Evolutionary conservation across 2,113 vertebrate genomes (phyloP).

Genomic region (Myodes glareolus): DNA sequence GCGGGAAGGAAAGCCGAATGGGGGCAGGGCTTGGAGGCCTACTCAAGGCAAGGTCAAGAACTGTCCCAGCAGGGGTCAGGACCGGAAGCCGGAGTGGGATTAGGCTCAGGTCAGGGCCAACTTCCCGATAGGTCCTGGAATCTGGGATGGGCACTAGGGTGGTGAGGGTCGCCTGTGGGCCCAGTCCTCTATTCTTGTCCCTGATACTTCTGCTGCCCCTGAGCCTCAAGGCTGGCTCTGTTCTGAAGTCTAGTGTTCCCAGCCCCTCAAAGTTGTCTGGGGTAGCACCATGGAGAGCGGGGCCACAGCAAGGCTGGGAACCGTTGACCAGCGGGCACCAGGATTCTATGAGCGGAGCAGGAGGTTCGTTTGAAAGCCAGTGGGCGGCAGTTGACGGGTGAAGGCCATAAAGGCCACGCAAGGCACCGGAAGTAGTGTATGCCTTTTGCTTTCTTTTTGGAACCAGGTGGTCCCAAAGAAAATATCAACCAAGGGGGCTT

Average conservation of each 20-base stretch:
- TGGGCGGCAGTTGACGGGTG: background rate
- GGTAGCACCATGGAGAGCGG: background rate
- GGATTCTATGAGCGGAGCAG: background rate
- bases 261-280: background rate
- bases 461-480: background rate
- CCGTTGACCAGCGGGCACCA: background rate
- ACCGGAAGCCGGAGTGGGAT: background rate
- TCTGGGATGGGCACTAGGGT: background rate
- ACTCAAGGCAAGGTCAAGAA: background rate
- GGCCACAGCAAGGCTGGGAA: background rate
- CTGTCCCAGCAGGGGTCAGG: background rate
- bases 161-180: background rate
- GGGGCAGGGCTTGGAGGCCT: background rate
- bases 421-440: background rate
- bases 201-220: background rate
- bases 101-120: background rate
- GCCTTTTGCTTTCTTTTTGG: background rate
- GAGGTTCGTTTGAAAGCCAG: background rate
- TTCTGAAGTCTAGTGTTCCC: background rate
- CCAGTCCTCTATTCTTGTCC: background rate
- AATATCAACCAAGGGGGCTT: background rate
- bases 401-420: background rate
- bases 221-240: background rate
- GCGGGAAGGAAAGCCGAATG: background rate
- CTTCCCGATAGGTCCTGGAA: background rate